These are phyloP conservation scores for Zoanthus sociatus DNA, from an alignment of 92 coral and sea anemone genomes.

Conservation along the genomic window DNA sequence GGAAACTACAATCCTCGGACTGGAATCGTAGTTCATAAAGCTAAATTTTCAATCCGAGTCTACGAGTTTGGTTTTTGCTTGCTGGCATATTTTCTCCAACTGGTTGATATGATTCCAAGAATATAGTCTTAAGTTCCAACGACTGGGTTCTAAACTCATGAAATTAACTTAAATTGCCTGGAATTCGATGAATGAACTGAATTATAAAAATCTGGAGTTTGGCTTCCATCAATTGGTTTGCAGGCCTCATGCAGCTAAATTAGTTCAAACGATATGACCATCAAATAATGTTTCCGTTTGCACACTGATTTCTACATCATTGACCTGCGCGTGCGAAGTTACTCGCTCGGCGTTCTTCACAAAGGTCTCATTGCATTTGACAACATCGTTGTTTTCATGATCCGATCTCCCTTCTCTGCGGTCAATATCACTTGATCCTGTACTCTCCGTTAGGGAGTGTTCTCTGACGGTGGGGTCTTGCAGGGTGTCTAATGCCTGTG, in stretches of 20 bases:
- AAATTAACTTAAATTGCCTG: no score
- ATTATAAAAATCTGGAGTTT: background rate
- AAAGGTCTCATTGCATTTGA: background rate
- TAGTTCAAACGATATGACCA: background rate
- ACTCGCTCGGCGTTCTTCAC: constrained; percentile 66
- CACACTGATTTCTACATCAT: constrained; percentile 74
- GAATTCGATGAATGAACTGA: no score
- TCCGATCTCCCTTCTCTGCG: constrained; percentile 5
- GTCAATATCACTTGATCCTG: constrained; percentile 35
- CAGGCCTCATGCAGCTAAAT: constrained; percentile 29
- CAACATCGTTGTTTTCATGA: background rate
- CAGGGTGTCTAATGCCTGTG: constrained; percentile 72
- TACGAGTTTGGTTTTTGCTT: no score
- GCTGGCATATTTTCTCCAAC: no score
- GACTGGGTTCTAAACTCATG: no score
- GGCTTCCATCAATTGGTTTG: background rate
- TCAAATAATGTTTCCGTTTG: constrained; percentile 38
- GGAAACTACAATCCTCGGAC: no score
- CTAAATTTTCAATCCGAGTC: background rate
- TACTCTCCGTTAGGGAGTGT: constrained; percentile 14
- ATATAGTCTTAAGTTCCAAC: no score
- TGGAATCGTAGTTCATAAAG: background rate
- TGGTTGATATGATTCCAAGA: no score
- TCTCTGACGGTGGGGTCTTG: constrained; percentile 52
- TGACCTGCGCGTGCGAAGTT: constrained; percentile 59